These are phyloP conservation scores for Leptinotarsa juncta DNA, from an alignment of 2,888 invertebrate genomes.

Conservation along the genomic window DNA sequence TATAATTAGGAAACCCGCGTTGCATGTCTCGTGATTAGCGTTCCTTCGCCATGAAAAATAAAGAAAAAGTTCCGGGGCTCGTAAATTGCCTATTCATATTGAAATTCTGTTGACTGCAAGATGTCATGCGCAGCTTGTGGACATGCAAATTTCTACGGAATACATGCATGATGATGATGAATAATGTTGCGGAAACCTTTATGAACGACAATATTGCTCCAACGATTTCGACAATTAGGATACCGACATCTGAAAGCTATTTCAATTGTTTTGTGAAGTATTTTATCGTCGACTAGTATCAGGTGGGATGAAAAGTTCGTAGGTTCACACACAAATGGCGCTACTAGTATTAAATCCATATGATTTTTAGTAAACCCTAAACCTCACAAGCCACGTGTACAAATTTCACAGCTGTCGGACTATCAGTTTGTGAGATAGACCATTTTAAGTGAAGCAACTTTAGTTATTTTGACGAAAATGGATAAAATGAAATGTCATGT, in stretches of 20 bases:
- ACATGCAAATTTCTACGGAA: constrained; percentile 10
- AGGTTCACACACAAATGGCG: too few species aligned
- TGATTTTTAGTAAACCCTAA: too few species aligned
- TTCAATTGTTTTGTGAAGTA: background rate
- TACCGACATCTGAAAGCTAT: background rate
- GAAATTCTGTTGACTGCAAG: constrained; percentile 23
- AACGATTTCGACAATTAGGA: too few species aligned
- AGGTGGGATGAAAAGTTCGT: too few species aligned
- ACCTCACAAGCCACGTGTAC: too few species aligned
- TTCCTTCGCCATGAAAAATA: constrained; percentile 16
- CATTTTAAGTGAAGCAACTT: too few species aligned
- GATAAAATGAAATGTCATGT: too few species aligned
- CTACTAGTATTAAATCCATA: too few species aligned
- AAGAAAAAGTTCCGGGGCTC: constrained; percentile 26
- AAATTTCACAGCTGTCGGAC: too few species aligned
- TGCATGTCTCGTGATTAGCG: constrained; percentile 19
- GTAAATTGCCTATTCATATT: constrained; percentile 21
- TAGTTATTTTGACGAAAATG: too few species aligned
- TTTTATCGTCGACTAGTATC: background rate
- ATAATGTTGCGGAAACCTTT: background rate
- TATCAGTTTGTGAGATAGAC: too few species aligned
- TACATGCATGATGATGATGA: background rate
- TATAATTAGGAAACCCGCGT: constrained; percentile 21
- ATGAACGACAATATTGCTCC: too few species aligned
- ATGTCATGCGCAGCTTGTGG: constrained; percentile 21